Conservation (phyloP, 2,113 vertebrate species). For the Maylandia zebra region DNA sequence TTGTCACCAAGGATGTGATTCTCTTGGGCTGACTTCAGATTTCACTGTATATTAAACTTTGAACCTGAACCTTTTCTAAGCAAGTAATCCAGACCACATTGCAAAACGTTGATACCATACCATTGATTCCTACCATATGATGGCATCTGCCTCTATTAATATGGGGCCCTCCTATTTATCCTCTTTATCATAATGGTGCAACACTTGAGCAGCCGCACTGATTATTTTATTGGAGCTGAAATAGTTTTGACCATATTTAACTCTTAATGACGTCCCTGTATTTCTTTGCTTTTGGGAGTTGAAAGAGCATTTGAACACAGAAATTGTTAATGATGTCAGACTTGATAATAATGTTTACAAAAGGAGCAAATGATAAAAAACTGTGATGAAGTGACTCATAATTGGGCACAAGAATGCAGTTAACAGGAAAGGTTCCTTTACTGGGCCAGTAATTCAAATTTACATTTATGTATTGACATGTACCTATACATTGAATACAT, state of each 20-base stretch:
- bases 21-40: not conserved
- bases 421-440: not conserved
- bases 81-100: not conserved
- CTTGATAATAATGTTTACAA: not conserved
- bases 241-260: not conserved
- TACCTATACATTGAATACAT: not conserved
- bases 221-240: not conserved
- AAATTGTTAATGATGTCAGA: not conserved
- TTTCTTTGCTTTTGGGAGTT: not conserved
- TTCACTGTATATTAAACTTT: not conserved
- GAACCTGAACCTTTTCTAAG: not conserved
- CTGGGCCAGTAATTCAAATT: accelerated
- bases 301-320: not conserved
- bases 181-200: accelerated
- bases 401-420: not conserved
- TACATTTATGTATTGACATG: not conserved
- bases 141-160: not conserved
- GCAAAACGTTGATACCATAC: not conserved
- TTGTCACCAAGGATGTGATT: not conserved
- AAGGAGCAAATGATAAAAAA: not conserved
- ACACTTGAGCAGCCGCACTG: not conserved
- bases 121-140: not conserved
- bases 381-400: not conserved
- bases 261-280: not conserved
- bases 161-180: not conserved